Evolutionary conservation across 2,888 invertebrate species (phyloP).

Genomic region (Clitarchus hookeri): DNA sequence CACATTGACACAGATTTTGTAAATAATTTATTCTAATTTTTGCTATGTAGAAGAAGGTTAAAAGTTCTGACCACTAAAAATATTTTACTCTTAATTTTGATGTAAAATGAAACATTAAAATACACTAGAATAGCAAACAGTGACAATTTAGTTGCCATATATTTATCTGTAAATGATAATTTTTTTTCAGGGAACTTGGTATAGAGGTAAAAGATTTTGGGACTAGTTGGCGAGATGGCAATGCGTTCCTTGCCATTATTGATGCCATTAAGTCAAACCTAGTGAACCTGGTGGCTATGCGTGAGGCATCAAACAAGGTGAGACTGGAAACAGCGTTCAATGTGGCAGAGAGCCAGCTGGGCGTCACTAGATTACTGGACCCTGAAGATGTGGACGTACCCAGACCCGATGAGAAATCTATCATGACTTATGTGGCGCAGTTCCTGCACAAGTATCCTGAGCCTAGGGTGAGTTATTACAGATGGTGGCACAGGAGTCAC

Average conservation of each 20-base stretch:
- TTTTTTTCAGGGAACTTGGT: slow-evolving; percentile 72
- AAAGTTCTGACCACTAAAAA: too few relatives aligned
- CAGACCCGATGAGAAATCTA: slow-evolving; percentile 95
- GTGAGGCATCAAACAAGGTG: slow-evolving; percentile 75
- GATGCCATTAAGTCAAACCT: slow-evolving; percentile 93
- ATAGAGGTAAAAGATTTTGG: slow-evolving; percentile 93
- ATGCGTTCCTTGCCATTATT: slow-evolving; percentile 93
- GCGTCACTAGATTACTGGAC: slow-evolving; percentile 88
- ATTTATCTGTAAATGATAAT: not conserved
- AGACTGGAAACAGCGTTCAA: slow-evolving; percentile 92
- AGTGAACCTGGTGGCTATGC: slow-evolving; percentile 83
- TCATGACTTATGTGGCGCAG: slow-evolving; percentile 98
- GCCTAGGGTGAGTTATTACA: slow-evolving; percentile 57
- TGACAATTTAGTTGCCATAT: too few relatives aligned
- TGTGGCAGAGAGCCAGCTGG: slow-evolving; percentile 88
- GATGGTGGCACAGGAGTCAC: not conserved
- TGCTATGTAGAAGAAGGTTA: too few relatives aligned
- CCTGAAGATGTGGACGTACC: slow-evolving; percentile 96
- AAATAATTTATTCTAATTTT: too few relatives aligned
- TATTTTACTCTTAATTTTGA: too few relatives aligned
- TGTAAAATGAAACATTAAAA: too few relatives aligned
- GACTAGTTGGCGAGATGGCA: slow-evolving; percentile 93
- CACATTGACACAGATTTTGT: too few relatives aligned
- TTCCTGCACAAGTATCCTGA: slow-evolving; percentile 94
- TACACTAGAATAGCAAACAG: too few relatives aligned